phyloP scores from a whole-genome alignment of 2,797 vertebrate genomes.

The Pachyuromys duprasi region DNA sequence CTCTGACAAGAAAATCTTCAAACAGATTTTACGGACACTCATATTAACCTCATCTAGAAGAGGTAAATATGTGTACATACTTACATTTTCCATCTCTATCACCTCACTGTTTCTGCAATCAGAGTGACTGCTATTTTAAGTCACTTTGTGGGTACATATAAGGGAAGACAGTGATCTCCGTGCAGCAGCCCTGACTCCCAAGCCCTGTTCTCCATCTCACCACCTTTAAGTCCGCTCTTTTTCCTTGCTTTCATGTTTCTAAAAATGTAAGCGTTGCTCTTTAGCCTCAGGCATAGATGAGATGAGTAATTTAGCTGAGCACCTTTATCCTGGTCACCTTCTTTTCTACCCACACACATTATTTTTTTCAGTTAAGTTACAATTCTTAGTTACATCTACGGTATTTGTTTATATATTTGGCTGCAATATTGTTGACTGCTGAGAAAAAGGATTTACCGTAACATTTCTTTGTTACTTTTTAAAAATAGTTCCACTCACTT shows the following conservation, averaged over 20 bases:
- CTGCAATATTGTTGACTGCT: not conserved
- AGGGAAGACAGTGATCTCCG: not conserved
- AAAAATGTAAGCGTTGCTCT: not conserved
- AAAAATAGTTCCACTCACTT: not conserved
- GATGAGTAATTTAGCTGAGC: not conserved
- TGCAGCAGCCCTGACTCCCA: not conserved
- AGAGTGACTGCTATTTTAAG: not conserved
- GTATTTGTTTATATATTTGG: not conserved
- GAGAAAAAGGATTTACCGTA: not conserved
- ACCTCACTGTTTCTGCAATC: not conserved
- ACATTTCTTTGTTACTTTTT: not conserved
- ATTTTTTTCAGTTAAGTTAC: not conserved
- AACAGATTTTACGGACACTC: not conserved
- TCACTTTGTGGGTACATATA: not conserved
- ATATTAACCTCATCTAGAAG: conserved; percentile 4
- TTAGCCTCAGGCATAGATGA: not conserved
- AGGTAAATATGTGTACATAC: not conserved
- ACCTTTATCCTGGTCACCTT: not conserved
- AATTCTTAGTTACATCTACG: not conserved
- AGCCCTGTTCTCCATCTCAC: not conserved
- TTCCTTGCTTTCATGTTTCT: not conserved
- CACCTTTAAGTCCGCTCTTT: not conserved
- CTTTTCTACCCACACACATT: not conserved
- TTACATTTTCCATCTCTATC: not conserved
- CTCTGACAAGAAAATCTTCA: not conserved